Percentiles rank a stretch among this genome's conserved stretches.
phyloP scores from a whole-genome alignment of 2,113 vertebrate genomes.

The Gadus chalcogrammus region DNA sequence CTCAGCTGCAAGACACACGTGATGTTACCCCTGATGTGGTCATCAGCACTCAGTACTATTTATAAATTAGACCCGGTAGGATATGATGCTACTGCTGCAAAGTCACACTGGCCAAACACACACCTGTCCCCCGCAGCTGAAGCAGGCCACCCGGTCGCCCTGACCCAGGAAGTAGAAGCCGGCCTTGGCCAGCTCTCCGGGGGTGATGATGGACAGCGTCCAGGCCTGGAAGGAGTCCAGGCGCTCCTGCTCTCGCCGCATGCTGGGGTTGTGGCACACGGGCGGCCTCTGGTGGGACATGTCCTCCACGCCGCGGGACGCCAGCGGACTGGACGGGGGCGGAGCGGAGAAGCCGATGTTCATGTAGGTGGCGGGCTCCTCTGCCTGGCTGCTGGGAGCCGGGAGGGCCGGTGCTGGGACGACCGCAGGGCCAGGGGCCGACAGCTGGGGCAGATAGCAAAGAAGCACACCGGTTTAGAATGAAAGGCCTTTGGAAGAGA shows the following conservation, averaged over 20 bases:
- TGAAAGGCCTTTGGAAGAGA: no score
- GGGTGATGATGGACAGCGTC: slow-evolving; percentile 80
- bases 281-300: slow-evolving; percentile 73
- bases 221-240: slow-evolving; percentile 82
- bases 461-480: neutral
- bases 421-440: slow-evolving; percentile 45
- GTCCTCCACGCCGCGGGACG: slow-evolving; percentile 76
- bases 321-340: slow-evolving; percentile 75
- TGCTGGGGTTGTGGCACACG: slow-evolving; percentile 72
- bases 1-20: slow-evolving; percentile 67
- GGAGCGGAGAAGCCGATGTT: slow-evolving; percentile 79
- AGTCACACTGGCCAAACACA: neutral
- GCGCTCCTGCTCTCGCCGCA: slow-evolving; percentile 89
- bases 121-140: slow-evolving; percentile 85
- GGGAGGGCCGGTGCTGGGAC: slow-evolving; percentile 23
- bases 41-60: no score
- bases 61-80: no score
- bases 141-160: slow-evolving; percentile 89
- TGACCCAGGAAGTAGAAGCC: slow-evolving; percentile 93
- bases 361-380: slow-evolving; percentile 78
- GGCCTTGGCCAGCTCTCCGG: slow-evolving; percentile 87
- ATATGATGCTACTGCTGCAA: no score
- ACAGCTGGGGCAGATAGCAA: slow-evolving; percentile 33
- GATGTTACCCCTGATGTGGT: no score
- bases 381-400: slow-evolving; percentile 57